These are phyloP conservation scores for Agrilus biguttatus DNA, from an alignment of 2,888 invertebrate species.

Conservation along the genomic window DNA sequence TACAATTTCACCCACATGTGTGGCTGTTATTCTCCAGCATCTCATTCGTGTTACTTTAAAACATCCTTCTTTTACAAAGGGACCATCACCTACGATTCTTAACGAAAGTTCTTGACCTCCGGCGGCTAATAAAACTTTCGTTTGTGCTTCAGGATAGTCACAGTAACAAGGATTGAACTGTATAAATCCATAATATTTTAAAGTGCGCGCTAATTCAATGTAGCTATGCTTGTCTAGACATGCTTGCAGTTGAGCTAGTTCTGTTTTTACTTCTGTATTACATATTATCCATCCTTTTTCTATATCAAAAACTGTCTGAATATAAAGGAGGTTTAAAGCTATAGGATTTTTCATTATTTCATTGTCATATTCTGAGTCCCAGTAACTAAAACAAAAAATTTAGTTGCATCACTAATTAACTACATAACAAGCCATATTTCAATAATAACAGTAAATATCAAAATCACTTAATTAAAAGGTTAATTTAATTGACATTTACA, in stretches of 20 bases:
- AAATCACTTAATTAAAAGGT: too few species aligned
- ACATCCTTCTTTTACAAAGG: conserved; percentile 61
- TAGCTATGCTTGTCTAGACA: conserved; percentile 80
- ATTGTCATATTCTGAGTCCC: conserved; percentile 75
- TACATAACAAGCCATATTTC: background rate
- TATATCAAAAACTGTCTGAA: conserved; percentile 77
- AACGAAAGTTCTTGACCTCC: conserved; percentile 79
- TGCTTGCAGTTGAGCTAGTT: conserved; percentile 56
- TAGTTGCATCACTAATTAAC: background rate
- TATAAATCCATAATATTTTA: conserved; percentile 83
- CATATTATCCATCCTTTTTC: conserved; percentile 75
- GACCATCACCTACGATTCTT: conserved; percentile 39
- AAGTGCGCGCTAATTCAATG: conserved; percentile 64
- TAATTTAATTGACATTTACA: too few species aligned
- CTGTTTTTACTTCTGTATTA: conserved; percentile 47
- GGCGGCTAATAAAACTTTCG: conserved; percentile 59
- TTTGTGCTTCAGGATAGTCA: conserved; percentile 60
- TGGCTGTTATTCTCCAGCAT: conserved; percentile 90
- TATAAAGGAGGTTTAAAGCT: conserved; percentile 72
- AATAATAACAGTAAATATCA: too few species aligned
- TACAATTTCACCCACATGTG: conserved; percentile 43
- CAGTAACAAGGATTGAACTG: conserved; percentile 61
- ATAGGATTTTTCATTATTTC: conserved; percentile 70
- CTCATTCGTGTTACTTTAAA: conserved; percentile 94
- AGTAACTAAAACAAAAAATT: conserved; percentile 48